Percentiles rank a stretch among this genome's conserved stretches.
These are phyloP conservation scores for Eurytoma adleriae DNA, from an alignment of 2,888 invertebrate species.

Conservation along the genomic window DNA sequence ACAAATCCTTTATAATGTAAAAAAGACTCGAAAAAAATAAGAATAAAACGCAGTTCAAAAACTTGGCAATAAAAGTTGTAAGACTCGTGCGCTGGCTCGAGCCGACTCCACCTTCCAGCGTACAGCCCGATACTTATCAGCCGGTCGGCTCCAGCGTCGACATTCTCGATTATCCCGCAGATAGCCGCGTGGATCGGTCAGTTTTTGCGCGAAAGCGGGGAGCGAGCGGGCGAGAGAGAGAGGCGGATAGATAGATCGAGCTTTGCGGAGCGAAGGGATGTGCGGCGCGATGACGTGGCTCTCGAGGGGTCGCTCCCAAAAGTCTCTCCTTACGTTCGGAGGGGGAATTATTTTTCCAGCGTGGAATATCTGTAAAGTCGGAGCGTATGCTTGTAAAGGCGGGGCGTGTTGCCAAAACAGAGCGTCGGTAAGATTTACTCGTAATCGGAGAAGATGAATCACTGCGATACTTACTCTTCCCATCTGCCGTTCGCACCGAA, in stretches of 20 bases:
- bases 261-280: not conserved
- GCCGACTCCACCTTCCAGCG: too few relatives aligned
- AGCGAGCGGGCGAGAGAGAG: not conserved
- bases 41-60: too few relatives aligned
- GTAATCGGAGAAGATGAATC: constrained; percentile 32
- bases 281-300: constrained; percentile 38
- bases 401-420: constrained; percentile 37
- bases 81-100: too few relatives aligned
- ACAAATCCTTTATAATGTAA: too few relatives aligned
- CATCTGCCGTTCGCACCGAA: not conserved
- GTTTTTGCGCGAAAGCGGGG: not conserved
- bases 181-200: constrained; percentile 33
- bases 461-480: not conserved
- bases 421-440: constrained; percentile 44
- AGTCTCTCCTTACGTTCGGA: not conserved
- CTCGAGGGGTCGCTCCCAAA: constrained; percentile 1
- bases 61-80: too few relatives aligned
- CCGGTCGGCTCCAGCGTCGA: not conserved
- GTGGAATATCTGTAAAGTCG: constrained; percentile 42
- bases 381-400: constrained; percentile 41
- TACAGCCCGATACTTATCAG: too few relatives aligned
- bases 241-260: not conserved
- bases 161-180: constrained; percentile 27
- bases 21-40: too few relatives aligned
- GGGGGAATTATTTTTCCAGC: not conserved